A percentile compares a stretch with the other conserved stretches of the same genome.
Conservation (phyloP, 2,888 invertebrate species). For the Nasonovia ribisnigri region DNA sequence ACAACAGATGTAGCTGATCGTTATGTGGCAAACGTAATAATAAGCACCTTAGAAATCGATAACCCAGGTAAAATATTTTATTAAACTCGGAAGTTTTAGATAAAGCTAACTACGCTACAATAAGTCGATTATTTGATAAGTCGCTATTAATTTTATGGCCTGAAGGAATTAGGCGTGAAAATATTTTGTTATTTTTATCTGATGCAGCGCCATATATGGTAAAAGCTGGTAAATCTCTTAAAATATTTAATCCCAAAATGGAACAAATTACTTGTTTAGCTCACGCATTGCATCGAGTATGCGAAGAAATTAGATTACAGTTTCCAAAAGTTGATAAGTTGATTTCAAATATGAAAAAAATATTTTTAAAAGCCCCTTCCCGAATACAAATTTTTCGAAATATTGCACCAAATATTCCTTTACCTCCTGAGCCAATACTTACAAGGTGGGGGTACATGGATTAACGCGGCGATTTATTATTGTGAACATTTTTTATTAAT, state of each 20-base stretch:
- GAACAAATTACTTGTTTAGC: conserved; percentile 36
- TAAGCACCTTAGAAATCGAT: conserved; percentile 15
- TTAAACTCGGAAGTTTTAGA: conserved; percentile 19
- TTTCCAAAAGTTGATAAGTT: conserved; percentile 31
- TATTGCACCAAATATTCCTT: conserved; percentile 45
- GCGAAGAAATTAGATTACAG: conserved; percentile 24
- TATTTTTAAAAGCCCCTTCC: conserved; percentile 14
- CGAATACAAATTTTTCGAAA: conserved; percentile 20
- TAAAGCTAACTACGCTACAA: conserved; percentile 26
- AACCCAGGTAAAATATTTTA: conserved; percentile 30
- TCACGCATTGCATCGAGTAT: conserved; percentile 44
- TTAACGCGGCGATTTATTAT: conserved; percentile 11
- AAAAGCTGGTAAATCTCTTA: not conserved
- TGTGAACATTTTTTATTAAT: conserved; percentile 30
- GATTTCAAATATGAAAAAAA: conserved; percentile 36
- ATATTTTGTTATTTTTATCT: conserved; percentile 29
- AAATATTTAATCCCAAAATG: conserved; percentile 40
- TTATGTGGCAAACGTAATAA: conserved; percentile 18
- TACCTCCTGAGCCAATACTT: conserved; percentile 15
- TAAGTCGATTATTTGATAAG: conserved; percentile 32
- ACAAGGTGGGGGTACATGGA: conserved; percentile 15
- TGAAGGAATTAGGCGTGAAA: not conserved
- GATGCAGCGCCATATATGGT: not conserved
- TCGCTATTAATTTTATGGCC: conserved; percentile 22
- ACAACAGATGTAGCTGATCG: conserved; percentile 9